Percentiles rank a stretch among this genome's conserved stretches.
Conservation (phyloP, 2,113 vertebrate genomes). For the Platichthys flesus region DNA sequence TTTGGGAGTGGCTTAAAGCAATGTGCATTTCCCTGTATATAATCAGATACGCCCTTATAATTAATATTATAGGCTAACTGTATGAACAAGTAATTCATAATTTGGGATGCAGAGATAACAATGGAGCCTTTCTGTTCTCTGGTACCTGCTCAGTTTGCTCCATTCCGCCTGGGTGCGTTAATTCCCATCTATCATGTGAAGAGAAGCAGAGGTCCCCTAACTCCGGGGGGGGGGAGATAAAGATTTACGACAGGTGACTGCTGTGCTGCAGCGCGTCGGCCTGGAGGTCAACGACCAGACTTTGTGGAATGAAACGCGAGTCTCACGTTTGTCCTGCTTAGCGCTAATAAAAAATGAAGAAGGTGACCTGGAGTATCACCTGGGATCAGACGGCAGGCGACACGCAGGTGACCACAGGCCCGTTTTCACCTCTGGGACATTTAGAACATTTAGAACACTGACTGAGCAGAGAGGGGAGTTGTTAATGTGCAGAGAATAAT, state of each 20-base stretch:
- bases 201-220: not conserved
- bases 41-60: too few relatives aligned
- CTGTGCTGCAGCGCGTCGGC: constrained; percentile 18
- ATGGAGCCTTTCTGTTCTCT: not conserved
- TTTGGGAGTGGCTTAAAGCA: constrained; percentile 57
- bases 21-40: too few relatives aligned
- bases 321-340: constrained; percentile 74
- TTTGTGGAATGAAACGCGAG: constrained; percentile 64
- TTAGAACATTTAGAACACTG: not conserved
- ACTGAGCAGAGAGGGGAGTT: not conserved
- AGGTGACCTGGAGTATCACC: constrained; percentile 67
- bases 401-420: constrained; percentile 5
- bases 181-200: constrained; percentile 22
- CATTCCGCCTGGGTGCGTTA: not conserved
- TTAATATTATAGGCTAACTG: too few relatives aligned
- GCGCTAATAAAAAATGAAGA: constrained; percentile 72
- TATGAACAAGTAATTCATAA: not conserved
- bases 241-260: constrained; percentile 61
- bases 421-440: not conserved
- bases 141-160: not conserved
- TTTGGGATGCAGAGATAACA: not conserved
- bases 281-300: constrained; percentile 57
- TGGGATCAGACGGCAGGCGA: constrained; percentile 30
- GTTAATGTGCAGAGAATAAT: not conserved
- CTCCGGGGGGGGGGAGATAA: constrained; percentile 35